These are phyloP conservation scores for Mellivora capensis DNA, from an alignment of 2,113 vertebrate species.

Conservation along the genomic window DNA sequence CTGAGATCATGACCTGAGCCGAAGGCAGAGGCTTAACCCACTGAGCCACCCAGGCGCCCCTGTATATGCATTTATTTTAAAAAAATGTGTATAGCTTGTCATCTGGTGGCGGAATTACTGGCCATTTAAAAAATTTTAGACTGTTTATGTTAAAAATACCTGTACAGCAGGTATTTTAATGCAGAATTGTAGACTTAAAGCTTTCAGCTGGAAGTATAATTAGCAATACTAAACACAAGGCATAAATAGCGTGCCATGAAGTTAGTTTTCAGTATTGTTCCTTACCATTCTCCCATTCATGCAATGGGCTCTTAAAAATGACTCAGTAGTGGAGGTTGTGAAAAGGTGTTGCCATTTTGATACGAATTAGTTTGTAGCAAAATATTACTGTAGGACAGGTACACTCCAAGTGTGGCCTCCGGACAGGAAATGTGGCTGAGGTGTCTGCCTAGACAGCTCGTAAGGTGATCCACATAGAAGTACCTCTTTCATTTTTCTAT, in stretches of 20 bases:
- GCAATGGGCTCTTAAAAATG: neutral
- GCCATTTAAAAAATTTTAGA: neutral
- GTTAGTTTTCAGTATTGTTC: neutral
- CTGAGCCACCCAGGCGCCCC: no score
- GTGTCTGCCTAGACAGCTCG: neutral
- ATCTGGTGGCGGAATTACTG: neutral
- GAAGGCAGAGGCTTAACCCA: no score
- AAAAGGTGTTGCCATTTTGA: neutral
- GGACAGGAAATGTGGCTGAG: neutral
- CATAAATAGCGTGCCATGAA: neutral
- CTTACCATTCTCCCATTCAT: neutral
- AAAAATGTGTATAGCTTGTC: neutral
- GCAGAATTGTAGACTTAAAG: neutral
- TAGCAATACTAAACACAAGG: neutral
- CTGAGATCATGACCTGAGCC: no score
- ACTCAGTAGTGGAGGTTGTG: neutral
- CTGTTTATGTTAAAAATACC: neutral
- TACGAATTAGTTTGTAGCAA: neutral
- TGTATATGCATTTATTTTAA: neutral
- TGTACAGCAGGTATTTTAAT: neutral
- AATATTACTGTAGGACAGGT: neutral
- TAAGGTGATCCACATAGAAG: neutral
- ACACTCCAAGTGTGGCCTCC: neutral
- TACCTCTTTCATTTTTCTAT: neutral
- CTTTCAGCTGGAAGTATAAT: neutral